Evolutionary conservation across 1,140 invertebrate species (phyloP), one percentile per base, ranked within the genome.

Genomic region (Danaus plexippus): DNA sequence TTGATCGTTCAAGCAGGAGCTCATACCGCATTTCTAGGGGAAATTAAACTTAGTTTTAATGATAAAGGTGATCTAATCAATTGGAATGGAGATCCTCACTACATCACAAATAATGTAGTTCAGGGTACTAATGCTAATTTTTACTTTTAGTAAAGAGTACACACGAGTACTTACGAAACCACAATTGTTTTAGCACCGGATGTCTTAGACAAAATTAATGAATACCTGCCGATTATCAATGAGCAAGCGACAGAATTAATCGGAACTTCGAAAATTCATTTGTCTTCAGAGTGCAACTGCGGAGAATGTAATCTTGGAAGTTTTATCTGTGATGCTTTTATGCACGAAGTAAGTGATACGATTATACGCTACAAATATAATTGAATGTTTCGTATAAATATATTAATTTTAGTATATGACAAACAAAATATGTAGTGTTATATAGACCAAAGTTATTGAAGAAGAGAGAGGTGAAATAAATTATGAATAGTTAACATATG

Each of bases 231-330:
- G 5, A 59, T 78, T n/a, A 88, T 95, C 2, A 87, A 92, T 22
- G 81, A 70, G 6, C 54, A 82, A 12, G 90, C 90, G 1, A 82
- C 80, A 11, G 71, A 85, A 57, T 71, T 89, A 9, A 68, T 94
- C 6, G 92, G 91, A 0, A 63, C 65, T 3, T 88, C 89, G 0
- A 82, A 84, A 61, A 91, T 93, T 0, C 80, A 88, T 44, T 70
- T 94, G 11, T 89, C 89, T 45, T 79, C 84, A 1, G 69, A 73
- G 0, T 95, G 94, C 65, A 66, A 88, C 9, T 79, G 75, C 11
- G 68, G 67, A 0, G 94, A 95, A 77, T 95, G 94, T 69, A 94
- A 93, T 61, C 72, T 95, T 43, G 94, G 93, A 11, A 94, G 92
- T 73, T 89, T 94, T 11, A 89, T 94, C 42, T 90, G 92, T 8